A percentile compares a stretch with the other conserved stretches of the same genome.
Conservation (phyloP, 2,113 vertebrate genomes). For the Ochotona princeps region DNA sequence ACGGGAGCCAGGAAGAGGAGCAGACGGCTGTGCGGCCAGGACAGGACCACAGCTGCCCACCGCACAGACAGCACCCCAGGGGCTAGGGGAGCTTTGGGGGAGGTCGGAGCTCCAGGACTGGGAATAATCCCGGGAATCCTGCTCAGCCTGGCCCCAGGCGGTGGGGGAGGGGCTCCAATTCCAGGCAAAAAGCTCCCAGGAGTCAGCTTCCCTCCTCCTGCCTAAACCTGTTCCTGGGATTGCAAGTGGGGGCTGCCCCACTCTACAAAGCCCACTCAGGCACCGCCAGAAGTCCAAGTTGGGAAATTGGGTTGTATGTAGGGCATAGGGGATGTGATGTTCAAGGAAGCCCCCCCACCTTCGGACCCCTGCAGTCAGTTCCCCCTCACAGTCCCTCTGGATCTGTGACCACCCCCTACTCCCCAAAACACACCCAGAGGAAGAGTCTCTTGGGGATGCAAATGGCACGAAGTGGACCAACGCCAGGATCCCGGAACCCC, state of each 20-base stretch:
- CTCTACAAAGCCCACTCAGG: conserved; percentile 1
- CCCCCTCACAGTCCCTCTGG: background rate
- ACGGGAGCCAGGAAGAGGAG: background rate
- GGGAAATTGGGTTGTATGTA: background rate
- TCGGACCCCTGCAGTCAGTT: background rate
- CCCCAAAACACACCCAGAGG: background rate
- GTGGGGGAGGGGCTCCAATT: conserved; percentile 42
- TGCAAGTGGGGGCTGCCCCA: background rate
- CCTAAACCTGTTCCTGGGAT: conserved; percentile 43
- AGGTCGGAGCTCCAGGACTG: background rate
- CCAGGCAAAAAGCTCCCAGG: conserved; percentile 41
- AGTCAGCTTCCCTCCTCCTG: conserved; percentile 2
- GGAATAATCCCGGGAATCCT: conserved; percentile 51
- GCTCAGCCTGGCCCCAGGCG: background rate
- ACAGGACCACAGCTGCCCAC: background rate
- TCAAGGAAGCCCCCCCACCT: background rate
- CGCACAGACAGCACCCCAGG: background rate
- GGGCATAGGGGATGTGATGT: background rate
- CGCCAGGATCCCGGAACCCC: background rate
- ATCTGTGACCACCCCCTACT: background rate
- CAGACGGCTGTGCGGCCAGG: background rate
- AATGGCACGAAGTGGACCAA: background rate
- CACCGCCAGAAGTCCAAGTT: background rate
- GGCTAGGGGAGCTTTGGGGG: background rate
- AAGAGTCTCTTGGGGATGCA: background rate